Evolutionary conservation across 2,113 vertebrate species (phyloP), one percentile per base, ranked within the genome.

Genomic region (Seriola rivoliana): DNA sequence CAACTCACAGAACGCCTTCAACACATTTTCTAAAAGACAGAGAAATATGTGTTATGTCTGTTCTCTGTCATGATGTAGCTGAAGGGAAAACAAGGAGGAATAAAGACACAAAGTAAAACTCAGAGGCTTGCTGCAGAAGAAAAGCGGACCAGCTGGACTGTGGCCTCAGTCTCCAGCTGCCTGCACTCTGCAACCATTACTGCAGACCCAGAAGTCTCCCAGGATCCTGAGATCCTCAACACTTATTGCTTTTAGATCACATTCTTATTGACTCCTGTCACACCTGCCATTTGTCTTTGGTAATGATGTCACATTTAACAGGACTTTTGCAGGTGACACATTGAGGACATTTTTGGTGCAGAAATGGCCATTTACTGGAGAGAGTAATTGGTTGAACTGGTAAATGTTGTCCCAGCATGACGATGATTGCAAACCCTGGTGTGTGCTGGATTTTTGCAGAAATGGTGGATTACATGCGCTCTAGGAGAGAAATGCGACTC

Each of bases 241-340:
- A 81, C 94, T 95, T 94, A 96, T 89, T 95, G 95, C 95, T 95
- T 95, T 96, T 94, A 96, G 95, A 97, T 96, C 95, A 95, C 93
- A 94, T 93, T 95, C 94, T 86, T 96, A 97, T 96, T 95, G 96
- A 96, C 95, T 95, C 93, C 91, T 95, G 95, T 97, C 94, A 93
- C 91, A 91, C 91, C 48, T 88, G 95, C 94, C 94, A 91, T 97
- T 96, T 94, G 93, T 97, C 96, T 96, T 88, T 91, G 88, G 92
- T 93, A 96, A 92, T 85, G 65, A 82, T 65, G 75, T 78, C 36
- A 46, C 69, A 17, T 84, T 75, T 81, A 83, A 70, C 17, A 89
- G 93, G 94, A 93, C 91, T 86, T 95, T 94, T 93, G 85, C 71
- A 94, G 91, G 94, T 95, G 96, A 96, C 95, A 95, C 95, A 96